Percentiles rank a stretch among this genome's conserved stretches.
phyloP scores from a whole-genome alignment of 2,797 vertebrate genomes.

The Falco concolor region DNA sequence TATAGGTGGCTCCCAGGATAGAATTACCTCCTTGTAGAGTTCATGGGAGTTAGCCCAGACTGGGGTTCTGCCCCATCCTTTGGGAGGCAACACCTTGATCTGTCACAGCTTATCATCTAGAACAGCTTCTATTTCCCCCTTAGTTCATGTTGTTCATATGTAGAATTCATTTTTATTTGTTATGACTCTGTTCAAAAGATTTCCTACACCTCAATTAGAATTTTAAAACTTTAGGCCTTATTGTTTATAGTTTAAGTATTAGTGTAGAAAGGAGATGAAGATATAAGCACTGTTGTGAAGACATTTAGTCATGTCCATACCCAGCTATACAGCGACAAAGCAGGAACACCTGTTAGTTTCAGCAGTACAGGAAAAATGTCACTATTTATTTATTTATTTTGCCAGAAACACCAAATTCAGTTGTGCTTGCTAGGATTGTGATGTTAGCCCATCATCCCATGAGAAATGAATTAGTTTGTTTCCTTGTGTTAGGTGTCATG shows the following conservation, averaged over 20 bases:
- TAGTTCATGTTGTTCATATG: not conserved
- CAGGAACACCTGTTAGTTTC: not conserved
- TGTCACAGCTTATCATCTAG: not conserved
- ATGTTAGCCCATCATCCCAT: not conserved
- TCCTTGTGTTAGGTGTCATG: not conserved
- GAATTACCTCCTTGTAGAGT: not conserved
- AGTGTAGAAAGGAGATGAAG: not conserved
- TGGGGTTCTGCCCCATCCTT: not conserved
- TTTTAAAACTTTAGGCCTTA: not conserved
- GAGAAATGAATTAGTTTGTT: not conserved
- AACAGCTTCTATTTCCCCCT: not conserved
- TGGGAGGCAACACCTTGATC: not conserved
- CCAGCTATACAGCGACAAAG: not conserved
- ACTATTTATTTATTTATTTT: not conserved
- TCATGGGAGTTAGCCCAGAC: not conserved
- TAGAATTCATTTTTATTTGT: not conserved
- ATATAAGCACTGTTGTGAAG: accelerated
- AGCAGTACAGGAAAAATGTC: not conserved
- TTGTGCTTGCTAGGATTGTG: not conserved
- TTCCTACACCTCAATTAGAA: not conserved
- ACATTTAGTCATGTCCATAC: not conserved
- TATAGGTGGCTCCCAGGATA: not conserved
- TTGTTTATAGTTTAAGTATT: not conserved
- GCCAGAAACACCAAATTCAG: accelerated
- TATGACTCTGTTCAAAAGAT: not conserved